Percentiles rank a stretch among this genome's conserved stretches.
Evolutionary conservation across 2,113 vertebrate genomes (phyloP).

Genomic region (Ctenodactylus gundi): DNA sequence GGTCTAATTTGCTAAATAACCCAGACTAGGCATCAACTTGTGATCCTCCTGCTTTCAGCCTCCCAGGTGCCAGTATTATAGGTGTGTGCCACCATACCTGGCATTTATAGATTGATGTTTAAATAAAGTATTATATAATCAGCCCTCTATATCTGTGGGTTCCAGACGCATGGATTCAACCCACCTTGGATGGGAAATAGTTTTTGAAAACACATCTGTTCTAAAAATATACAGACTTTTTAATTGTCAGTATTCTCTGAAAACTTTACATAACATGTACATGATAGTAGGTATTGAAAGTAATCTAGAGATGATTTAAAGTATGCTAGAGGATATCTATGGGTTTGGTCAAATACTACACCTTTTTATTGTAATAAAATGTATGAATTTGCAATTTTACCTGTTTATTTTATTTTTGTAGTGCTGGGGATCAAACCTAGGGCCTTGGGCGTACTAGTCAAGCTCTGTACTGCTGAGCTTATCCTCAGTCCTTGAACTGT

Average conservation of each 20-base stretch:
- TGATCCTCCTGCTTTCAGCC: neutral
- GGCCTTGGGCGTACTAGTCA: neutral
- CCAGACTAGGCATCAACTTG: neutral
- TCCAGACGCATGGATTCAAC: neutral
- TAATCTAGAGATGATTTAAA: neutral
- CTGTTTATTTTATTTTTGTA: neutral
- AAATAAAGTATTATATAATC: neutral
- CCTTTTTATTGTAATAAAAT: neutral
- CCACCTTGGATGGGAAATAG: neutral
- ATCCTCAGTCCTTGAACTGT: neutral
- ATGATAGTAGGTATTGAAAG: no score
- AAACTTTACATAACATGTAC: neutral
- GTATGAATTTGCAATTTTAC: neutral
- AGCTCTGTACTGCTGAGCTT: neutral
- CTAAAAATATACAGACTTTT: neutral
- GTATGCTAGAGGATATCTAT: neutral
- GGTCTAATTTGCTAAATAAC: neutral
- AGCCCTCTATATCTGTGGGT: neutral
- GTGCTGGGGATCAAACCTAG: neutral
- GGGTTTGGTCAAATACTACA: neutral
- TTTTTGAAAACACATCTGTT: neutral
- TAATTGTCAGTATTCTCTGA: neutral
- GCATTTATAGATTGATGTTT: neutral
- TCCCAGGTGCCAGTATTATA: neutral
- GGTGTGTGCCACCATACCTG: neutral